A percentile compares a stretch with the other conserved stretches of the same genome.
These are phyloP conservation scores for Eupithecia abbreviata DNA, from an alignment of 2,888 invertebrate genomes.

Conservation along the genomic window DNA sequence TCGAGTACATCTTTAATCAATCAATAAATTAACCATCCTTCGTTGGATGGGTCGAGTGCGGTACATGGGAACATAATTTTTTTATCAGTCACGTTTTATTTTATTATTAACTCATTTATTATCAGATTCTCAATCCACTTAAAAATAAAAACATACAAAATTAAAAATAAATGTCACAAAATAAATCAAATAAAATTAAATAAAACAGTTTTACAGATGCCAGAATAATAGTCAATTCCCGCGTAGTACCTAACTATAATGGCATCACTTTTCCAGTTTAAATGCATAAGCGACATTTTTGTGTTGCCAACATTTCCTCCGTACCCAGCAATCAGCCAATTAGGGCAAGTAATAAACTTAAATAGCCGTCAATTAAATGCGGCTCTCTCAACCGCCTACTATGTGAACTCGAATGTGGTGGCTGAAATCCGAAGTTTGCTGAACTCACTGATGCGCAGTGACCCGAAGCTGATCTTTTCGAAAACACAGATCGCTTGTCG, in stretches of 20 bases:
- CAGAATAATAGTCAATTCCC: constrained; percentile 10
- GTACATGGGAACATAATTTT: not conserved
- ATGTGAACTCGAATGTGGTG: constrained; percentile 31
- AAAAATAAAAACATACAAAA: too few relatives aligned
- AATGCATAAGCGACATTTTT: constrained; percentile 47
- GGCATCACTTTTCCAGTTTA: constrained; percentile 39
- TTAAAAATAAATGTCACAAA: too few relatives aligned
- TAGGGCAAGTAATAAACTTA: constrained; percentile 62
- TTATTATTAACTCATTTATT: too few relatives aligned
- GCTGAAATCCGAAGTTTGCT: not conserved
- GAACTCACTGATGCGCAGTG: not conserved
- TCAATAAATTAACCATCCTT: not conserved
- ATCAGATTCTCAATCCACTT: too few relatives aligned
- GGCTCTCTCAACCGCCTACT: constrained; percentile 49
- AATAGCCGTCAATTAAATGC: constrained; percentile 58
- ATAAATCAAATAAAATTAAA: too few relatives aligned
- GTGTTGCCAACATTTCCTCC: constrained; percentile 52
- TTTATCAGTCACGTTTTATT: not conserved
- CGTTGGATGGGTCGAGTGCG: not conserved
- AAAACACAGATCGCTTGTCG: not conserved
- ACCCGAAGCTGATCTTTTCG: not conserved
- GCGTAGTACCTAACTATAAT: constrained; percentile 14
- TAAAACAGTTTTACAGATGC: too few relatives aligned
- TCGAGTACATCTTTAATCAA: not conserved
- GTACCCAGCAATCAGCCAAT: constrained; percentile 56